Evolutionary conservation across 1,140 invertebrate species (phyloP), one percentile per base, ranked within the genome.

Genomic region (Drosophila kohkoa): DNA sequence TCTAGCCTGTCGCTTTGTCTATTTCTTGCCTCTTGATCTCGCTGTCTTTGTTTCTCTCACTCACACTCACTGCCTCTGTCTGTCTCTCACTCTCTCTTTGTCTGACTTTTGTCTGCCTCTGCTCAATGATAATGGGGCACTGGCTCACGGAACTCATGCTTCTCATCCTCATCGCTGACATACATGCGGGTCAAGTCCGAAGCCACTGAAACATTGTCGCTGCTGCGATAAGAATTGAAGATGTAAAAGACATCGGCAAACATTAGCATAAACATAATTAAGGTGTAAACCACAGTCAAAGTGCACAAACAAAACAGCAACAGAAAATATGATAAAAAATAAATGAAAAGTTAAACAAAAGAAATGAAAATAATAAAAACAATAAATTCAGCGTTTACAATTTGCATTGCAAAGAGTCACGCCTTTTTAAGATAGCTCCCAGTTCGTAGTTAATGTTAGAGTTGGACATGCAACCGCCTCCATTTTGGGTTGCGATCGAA

Each of bases 151-250:
- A 78, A 64, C 76, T 86, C 86, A 54, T 70, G 83, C 52, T 77
- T 85, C 58, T 92, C 90, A 59, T 95, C 95, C 89, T 95, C 95
- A 85, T 95, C 95, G 83, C 95, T 95, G 62, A 95, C 95, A 92
- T 94, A 95, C 95, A 95, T 95, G 75, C 94, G 92, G 52, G 91
- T 92, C 63, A 95, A 88, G 81, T 95, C 94, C 4, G 95, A 95
- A 13, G 94, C 93, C 51, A 95, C 93, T 1, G 94, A 95, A 15
- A 93, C 93, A 71, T 94, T 94, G 66, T 95, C 94, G 86, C 93
- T 94, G 57, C 93, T 93, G 83, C 58, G 81, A 92, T 79, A 72
- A 65, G 74, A 77, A 74, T 80, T 75, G 83, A 79, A 82, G 58
- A 60, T 58, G 64, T 77, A 41, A 70, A 75, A 75, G 55, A 67